These are phyloP conservation scores for Ochropleura leucogaster DNA, from an alignment of 2,888 invertebrate genomes.

Conservation along the genomic window DNA sequence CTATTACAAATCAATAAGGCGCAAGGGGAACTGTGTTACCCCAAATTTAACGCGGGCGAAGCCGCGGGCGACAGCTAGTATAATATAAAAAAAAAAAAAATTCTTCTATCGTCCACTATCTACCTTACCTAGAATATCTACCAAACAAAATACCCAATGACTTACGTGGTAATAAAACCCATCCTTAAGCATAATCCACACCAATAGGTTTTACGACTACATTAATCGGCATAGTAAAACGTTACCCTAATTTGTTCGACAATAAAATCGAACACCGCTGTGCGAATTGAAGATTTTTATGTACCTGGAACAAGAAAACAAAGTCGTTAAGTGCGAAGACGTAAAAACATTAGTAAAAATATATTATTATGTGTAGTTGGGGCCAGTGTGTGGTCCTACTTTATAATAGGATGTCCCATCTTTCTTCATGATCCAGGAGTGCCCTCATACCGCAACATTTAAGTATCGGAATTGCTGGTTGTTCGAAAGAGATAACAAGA, in stretches of 20 bases:
- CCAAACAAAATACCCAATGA: slow-evolving; percentile 9
- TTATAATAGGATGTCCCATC: neutral
- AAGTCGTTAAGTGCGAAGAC: slow-evolving; percentile 75
- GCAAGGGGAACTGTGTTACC: too few relatives aligned
- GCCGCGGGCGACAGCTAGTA: too few relatives aligned
- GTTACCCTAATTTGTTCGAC: slow-evolving; percentile 67
- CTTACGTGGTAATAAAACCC: slow-evolving; percentile 39
- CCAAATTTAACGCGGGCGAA: too few relatives aligned
- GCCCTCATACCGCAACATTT: neutral
- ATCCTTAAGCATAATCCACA: slow-evolving; percentile 46
- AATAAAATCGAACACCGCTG: slow-evolving; percentile 71
- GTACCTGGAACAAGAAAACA: slow-evolving; percentile 84
- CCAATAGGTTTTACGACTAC: slow-evolving; percentile 60
- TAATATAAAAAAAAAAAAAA: too few relatives aligned
- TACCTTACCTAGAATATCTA: neutral
- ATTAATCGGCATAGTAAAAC: slow-evolving; percentile 70
- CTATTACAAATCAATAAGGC: too few relatives aligned
- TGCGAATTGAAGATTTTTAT: slow-evolving; percentile 69
- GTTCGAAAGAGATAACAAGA: too few relatives aligned
- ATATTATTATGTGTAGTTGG: slow-evolving; percentile 30
- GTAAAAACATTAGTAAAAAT: slow-evolving; percentile 52
- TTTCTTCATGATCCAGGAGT: slow-evolving; percentile 5
- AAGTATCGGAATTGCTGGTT: too few relatives aligned
- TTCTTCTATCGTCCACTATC: neutral
- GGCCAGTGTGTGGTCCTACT: neutral